Conservation (phyloP, 2,888 invertebrate genomes). For the Isotomurus palustris region DNA sequence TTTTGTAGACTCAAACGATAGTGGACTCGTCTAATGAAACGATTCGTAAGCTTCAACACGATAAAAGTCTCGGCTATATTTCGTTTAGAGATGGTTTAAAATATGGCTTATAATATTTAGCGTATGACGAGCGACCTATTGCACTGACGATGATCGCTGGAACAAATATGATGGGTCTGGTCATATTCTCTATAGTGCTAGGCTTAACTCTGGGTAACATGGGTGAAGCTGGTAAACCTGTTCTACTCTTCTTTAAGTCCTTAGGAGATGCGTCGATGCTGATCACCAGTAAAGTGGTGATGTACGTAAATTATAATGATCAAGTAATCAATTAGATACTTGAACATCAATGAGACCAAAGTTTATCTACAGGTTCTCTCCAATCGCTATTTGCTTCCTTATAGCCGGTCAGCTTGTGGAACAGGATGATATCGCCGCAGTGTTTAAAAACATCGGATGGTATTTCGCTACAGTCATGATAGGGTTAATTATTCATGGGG, state of each 20-base stretch:
- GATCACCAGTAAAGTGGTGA: constrained; percentile 92
- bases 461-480: constrained; percentile 87
- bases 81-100: no score
- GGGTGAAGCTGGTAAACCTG: constrained; percentile 72
- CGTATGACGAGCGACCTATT: constrained; percentile 10
- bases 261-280: constrained; percentile 94
- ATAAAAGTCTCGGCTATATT: no score
- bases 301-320: constrained; percentile 59
- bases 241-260: constrained; percentile 78
- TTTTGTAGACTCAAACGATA: constrained; percentile 1
- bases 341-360: neutral
- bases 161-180: constrained; percentile 77
- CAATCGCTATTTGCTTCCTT: constrained; percentile 79
- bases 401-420: constrained; percentile 86
- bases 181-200: constrained; percentile 75
- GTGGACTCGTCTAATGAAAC: no score
- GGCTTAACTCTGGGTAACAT: constrained; percentile 89
- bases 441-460: constrained; percentile 79
- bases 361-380: constrained; percentile 66
- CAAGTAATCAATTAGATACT: neutral
- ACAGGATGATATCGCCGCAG: constrained; percentile 74
- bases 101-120: no score
- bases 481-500: constrained; percentile 84
- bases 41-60: no score
- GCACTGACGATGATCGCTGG: constrained; percentile 50